Evolutionary conservation across 2,113 vertebrate species (phyloP).

Genomic region (Vicugna pacos): DNA sequence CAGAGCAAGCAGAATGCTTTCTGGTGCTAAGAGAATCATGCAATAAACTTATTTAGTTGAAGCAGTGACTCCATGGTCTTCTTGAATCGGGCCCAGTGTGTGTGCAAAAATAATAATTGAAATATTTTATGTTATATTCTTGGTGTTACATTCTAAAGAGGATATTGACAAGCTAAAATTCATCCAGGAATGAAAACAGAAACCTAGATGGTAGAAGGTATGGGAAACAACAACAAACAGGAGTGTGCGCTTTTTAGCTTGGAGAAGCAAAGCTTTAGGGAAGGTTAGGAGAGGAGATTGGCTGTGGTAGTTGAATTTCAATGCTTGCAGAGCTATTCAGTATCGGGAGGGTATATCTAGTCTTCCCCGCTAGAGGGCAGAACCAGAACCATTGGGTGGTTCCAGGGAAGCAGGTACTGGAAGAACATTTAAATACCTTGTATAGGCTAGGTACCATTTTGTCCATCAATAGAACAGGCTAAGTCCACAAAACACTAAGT

Average conservation of each 20-base stretch:
- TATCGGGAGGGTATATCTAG: not conserved
- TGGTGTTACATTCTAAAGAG: slow-evolving; percentile 22
- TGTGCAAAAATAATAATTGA: slow-evolving; percentile 37
- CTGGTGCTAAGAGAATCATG: slow-evolving; percentile 16
- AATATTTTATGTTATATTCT: not conserved
- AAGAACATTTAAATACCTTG: not conserved
- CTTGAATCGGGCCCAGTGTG: slow-evolving; percentile 25
- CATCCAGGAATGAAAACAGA: not conserved
- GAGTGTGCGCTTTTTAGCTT: not conserved
- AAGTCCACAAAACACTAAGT: not conserved
- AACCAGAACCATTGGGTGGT: not conserved
- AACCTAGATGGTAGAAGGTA: not conserved
- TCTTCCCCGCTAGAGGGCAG: not conserved
- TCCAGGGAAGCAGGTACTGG: slow-evolving; percentile 3
- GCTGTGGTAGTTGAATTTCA: not conserved
- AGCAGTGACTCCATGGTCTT: not conserved
- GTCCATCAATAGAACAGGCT: not conserved
- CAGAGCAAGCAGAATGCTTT: not conserved
- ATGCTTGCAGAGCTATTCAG: not conserved
- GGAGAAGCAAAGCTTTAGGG: not conserved
- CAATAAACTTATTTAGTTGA: slow-evolving; percentile 12
- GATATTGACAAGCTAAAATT: not conserved
- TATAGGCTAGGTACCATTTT: not conserved
- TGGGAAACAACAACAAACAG: not conserved
- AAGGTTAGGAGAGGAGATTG: not conserved